Evolutionary conservation across 2,888 invertebrate genomes (phyloP), one percentile per base, ranked within the genome.

Genomic region (Pherbina coryleti): DNA sequence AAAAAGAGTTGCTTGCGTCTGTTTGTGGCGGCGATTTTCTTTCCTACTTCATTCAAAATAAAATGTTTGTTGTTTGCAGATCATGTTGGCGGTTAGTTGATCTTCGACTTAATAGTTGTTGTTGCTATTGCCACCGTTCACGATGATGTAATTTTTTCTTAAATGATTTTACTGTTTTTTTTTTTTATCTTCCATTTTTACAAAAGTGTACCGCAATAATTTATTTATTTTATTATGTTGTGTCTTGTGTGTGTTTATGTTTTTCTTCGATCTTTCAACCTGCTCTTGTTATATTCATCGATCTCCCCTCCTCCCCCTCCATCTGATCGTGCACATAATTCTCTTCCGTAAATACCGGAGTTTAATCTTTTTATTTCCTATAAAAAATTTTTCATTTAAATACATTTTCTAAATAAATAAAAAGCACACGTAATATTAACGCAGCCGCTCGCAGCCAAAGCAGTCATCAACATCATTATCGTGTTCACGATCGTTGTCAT

Each of bases 111-210:
- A 11, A 31, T 62, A 31, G 34, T 8, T 73, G 62, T 22, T 37
- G 60, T 60, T 62, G 60, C 49, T 73, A 37, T 31, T 64, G 64
- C 28, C 55, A n/a, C 7, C 62, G 60, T 25, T 64, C 28, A 31
- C 49, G 28, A 73, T 75, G 67, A 75, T 60, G 67, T 75, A 75
- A 67, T 70, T 64, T 76, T 62, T 28, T 66, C 51, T 74, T 34
- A 57, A 44, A 60, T 55, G 19, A 1, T 34, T 28, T 60, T 60
- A 22, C 19, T n/a, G 37, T 44, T 17, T 49, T 51, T 17, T 44
- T 71, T 49, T 57, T n/a, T 60, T 72, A 53, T 5, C 49, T 22
- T 31, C 55, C 55, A 8, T 51, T 53, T 37, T 72, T 55, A 37
- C n/a, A 57, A 17, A 19, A 28, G 9, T 34, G n/a, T 44, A 25